These are phyloP conservation scores for Polyommatus iphigenia DNA, from an alignment of 2,888 invertebrate genomes.

Conservation along the genomic window DNA sequence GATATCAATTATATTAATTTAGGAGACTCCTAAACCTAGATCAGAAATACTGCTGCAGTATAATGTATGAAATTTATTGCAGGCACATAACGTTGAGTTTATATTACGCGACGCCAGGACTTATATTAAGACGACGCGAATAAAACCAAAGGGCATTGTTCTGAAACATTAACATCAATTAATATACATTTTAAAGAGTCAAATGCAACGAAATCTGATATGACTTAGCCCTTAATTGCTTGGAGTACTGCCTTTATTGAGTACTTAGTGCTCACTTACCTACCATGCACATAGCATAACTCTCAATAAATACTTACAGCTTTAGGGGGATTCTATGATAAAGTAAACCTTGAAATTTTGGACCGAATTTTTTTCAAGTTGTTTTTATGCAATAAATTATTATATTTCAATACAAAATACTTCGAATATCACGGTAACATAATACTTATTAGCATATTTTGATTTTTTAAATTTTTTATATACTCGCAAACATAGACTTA, in stretches of 20 bases:
- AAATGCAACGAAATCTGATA: slow-evolving; percentile 65
- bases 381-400: no score
- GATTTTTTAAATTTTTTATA: no score
- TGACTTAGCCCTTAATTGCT: slow-evolving; percentile 55
- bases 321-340: no score
- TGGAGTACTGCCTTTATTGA: slow-evolving; percentile 2
- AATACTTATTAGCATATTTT: no score
- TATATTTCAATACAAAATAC: no score
- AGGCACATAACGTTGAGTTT: slow-evolving; percentile 34
- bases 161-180: slow-evolving; percentile 70
- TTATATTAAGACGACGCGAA: slow-evolving; percentile 39
- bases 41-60: slow-evolving; percentile 15
- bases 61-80: slow-evolving; percentile 30
- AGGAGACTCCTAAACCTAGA: slow-evolving; percentile 11
- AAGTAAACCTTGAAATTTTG: no score
- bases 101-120: slow-evolving; percentile 33
- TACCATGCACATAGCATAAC: background rate
- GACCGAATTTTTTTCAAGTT: no score
- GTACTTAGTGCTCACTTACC: background rate
- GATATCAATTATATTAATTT: slow-evolving; percentile 19
- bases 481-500: no score
- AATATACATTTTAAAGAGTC: slow-evolving; percentile 54
- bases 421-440: no score
- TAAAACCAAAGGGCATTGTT: slow-evolving; percentile 60
- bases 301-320: no score